Evolutionary conservation across 2,113 vertebrate genomes (phyloP).

Genomic region (Chroicocephalus ridibundus): DNA sequence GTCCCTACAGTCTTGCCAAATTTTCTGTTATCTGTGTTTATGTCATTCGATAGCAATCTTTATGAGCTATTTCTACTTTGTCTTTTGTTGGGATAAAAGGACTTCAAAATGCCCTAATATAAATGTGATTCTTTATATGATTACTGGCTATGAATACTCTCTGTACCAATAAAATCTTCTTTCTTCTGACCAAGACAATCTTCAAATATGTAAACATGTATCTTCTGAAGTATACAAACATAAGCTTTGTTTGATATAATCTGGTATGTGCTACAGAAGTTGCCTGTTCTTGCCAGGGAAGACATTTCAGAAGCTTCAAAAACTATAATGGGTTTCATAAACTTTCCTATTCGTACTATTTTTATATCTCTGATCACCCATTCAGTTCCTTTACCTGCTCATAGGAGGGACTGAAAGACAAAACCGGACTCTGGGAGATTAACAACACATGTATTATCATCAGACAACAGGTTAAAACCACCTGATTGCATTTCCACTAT

Average conservation of each 20-base stretch:
- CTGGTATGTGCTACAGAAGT: neutral
- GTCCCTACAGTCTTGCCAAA: neutral
- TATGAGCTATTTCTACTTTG: neutral
- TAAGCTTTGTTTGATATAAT: neutral
- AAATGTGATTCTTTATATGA: neutral
- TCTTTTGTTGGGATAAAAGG: neutral
- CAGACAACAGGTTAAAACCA: neutral
- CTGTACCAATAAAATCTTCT: neutral
- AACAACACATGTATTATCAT: neutral
- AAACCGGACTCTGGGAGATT: neutral
- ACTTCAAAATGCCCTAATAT: neutral
- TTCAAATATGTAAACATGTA: neutral
- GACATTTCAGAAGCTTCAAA: neutral
- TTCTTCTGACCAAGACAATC: neutral
- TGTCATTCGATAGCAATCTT: neutral
- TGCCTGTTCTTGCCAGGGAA: neutral
- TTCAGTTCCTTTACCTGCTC: neutral
- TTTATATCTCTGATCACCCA: neutral
- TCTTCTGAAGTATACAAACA: neutral
- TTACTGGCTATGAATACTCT: neutral
- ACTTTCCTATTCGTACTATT: neutral
- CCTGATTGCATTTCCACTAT: neutral
- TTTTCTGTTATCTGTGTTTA: neutral
- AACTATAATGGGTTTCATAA: neutral
- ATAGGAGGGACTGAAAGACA: neutral